These are phyloP conservation scores for Alosa sapidissima DNA, from an alignment of 2,797 vertebrate genomes.

Conservation along the genomic window DNA sequence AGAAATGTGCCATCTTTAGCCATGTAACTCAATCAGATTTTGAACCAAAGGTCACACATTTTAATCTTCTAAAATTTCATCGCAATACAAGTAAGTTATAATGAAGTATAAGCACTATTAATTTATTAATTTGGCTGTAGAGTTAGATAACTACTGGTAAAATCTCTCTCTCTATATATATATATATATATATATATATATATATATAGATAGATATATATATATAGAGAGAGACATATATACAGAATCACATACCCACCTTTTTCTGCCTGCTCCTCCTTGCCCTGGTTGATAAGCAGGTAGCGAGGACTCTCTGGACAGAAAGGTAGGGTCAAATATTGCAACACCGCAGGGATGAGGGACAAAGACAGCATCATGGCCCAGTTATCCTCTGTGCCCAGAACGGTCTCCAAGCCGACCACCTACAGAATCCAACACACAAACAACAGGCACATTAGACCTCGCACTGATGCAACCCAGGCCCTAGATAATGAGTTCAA, in stretches of 20 bases:
- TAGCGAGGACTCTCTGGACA: conserved; percentile 79
- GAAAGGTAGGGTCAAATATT: conserved; percentile 74
- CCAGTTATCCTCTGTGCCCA: conserved; percentile 74
- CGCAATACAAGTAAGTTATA: no score
- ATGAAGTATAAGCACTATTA: not conserved
- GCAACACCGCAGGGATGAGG: conserved; percentile 70
- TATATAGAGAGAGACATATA: not conserved
- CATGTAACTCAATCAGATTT: no score
- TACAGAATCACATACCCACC: conserved; percentile 27
- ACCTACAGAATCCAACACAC: conserved; percentile 62
- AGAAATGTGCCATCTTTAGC: no score
- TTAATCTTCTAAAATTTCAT: not conserved
- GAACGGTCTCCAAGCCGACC: conserved; percentile 70
- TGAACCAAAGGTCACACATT: no score
- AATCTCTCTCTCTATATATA: not conserved
- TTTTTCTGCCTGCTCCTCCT: conserved; percentile 67
- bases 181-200: not conserved
- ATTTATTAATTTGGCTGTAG: not conserved
- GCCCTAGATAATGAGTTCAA: conserved; percentile 23
- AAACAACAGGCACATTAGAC: conserved; percentile 25
- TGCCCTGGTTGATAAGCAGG: conserved; percentile 70
- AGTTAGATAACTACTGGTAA: not conserved
- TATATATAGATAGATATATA: not conserved
- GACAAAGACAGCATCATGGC: conserved; percentile 76
- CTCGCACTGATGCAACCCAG: conserved; percentile 31